phyloP scores from a whole-genome alignment of 23 tunicate species.

The Halocynthia aurantium region DNA sequence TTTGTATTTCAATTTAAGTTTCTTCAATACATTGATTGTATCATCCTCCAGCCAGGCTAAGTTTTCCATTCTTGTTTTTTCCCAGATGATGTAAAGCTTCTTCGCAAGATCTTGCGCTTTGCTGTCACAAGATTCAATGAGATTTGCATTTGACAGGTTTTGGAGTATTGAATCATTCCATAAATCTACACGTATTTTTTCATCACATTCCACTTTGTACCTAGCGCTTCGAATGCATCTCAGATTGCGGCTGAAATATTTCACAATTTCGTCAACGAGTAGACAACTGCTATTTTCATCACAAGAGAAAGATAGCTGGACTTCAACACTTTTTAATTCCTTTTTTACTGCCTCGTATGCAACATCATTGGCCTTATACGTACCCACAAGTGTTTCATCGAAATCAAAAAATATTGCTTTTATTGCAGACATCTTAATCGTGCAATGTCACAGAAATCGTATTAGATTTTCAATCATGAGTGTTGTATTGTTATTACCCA shows the following conservation, averaged over 20 bases:
- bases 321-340: not conserved
- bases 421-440: not conserved
- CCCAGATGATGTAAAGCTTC: constrained; percentile 1
- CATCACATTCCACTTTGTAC: constrained; percentile 1
- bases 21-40: not conserved
- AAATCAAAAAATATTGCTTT: constrained; percentile 21
- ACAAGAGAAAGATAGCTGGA: not conserved
- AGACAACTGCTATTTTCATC: not conserved
- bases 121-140: not conserved
- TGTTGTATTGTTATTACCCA: too few relatives aligned
- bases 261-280: not conserved
- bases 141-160: not conserved
- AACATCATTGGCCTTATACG: not conserved
- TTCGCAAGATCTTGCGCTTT: not conserved
- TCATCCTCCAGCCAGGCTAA: not conserved
- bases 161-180: constrained; percentile 5
- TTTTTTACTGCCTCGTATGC: not conserved
- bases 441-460: too few relatives aligned
- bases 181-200: constrained; percentile 1
- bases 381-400: constrained; percentile 13
- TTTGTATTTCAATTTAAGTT: constrained; percentile 9
- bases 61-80: not conserved
- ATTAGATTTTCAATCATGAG: too few relatives aligned
- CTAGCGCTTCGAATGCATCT: not conserved
- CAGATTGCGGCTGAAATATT: not conserved